These are phyloP conservation scores for Phymatocera aterrima DNA, from an alignment of 2,888 invertebrate species.

Conservation along the genomic window DNA sequence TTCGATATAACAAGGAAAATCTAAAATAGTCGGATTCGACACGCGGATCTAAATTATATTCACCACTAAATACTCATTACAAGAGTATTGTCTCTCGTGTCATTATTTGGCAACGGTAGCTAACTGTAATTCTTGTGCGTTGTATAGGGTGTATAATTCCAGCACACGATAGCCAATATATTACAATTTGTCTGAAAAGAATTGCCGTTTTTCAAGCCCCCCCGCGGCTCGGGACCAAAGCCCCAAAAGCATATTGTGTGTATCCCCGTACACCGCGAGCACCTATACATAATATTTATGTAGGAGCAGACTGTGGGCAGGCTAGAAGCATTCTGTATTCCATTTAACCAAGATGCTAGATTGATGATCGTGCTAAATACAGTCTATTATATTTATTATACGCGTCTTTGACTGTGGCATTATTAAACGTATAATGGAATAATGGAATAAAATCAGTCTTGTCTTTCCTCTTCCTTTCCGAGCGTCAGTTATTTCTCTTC, in stretches of 20 bases:
- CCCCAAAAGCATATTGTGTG: slow-evolving; percentile 48
- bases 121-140: slow-evolving; percentile 45
- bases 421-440: slow-evolving; percentile 33
- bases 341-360: slow-evolving; percentile 42
- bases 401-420: slow-evolving; percentile 19
- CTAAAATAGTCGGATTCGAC: too few relatives aligned
- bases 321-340: slow-evolving; percentile 41
- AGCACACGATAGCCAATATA: slow-evolving; percentile 60
- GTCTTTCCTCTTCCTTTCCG: slow-evolving; percentile 11
- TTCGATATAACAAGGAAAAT: not conserved
- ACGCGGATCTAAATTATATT: not conserved
- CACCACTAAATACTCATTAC: slow-evolving; percentile 7
- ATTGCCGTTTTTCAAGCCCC: slow-evolving; percentile 56
- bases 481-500: not conserved
- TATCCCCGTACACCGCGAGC: slow-evolving; percentile 34
- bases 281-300: slow-evolving; percentile 48
- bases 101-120: slow-evolving; percentile 55
- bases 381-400: slow-evolving; percentile 34
- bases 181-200: slow-evolving; percentile 67
- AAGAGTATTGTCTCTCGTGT: not conserved
- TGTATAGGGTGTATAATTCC: slow-evolving; percentile 49
- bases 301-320: slow-evolving; percentile 8
- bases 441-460: slow-evolving; percentile 35
- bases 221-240: slow-evolving; percentile 56
- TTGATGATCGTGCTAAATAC: slow-evolving; percentile 47